Percentiles rank a stretch among this genome's conserved stretches.
These are phyloP conservation scores for Aphidius ervi DNA, from an alignment of 1,140 invertebrate genomes.

Conservation along the genomic window DNA sequence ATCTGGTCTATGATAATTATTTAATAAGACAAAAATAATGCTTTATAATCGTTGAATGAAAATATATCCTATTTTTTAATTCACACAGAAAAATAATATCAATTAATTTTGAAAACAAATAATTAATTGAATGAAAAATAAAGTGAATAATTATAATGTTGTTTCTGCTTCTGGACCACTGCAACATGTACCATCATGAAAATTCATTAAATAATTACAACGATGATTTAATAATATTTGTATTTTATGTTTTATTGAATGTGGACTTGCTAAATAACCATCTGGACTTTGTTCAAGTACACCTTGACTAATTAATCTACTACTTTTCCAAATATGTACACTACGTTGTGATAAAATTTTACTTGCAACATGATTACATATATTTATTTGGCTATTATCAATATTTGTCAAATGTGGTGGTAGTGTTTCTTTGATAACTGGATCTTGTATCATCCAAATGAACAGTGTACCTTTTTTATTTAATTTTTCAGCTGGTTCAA, in stretches of 20 bases:
- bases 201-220: constrained; percentile 98
- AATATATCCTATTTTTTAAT: too few species aligned
- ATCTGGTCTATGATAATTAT: too few species aligned
- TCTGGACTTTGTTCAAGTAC: constrained; percentile 68
- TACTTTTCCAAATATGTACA: constrained; percentile 79
- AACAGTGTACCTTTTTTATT: constrained; percentile 66
- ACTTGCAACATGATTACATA: constrained; percentile 75
- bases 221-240: constrained; percentile 93
- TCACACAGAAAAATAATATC: too few species aligned
- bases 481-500: constrained; percentile 70
- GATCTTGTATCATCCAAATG: constrained; percentile 86
- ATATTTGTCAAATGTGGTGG: constrained; percentile 61
- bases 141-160: constrained; percentile 78
- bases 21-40: too few species aligned
- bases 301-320: constrained; percentile 74
- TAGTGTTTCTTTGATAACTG: constrained; percentile 71
- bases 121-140: neutral
- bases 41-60: too few species aligned
- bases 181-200: constrained; percentile 94
- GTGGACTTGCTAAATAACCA: constrained; percentile 61
- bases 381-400: constrained; percentile 78
- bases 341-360: constrained; percentile 70
- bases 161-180: constrained; percentile 83
- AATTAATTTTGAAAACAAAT: too few species aligned
- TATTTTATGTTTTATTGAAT: constrained; percentile 65